phyloP scores from a whole-genome alignment of 1,140 invertebrate genomes.

The Bombus pascuorum region DNA sequence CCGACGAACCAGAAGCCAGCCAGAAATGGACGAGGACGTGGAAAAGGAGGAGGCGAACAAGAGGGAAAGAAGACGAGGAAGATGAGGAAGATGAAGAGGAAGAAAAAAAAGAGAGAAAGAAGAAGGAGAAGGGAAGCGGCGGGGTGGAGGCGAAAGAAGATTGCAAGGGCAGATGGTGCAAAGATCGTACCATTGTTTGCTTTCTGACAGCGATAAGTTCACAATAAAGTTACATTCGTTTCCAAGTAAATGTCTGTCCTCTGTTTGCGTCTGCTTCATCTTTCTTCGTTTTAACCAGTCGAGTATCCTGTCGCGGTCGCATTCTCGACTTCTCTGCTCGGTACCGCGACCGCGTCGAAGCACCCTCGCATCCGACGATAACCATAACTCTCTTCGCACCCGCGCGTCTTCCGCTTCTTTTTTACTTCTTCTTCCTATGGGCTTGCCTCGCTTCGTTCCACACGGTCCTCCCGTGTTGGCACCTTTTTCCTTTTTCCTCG shows the following conservation, averaged over 20 bases:
- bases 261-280: conserved; percentile 63
- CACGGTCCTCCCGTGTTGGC: conserved; percentile 2
- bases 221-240: conserved; percentile 80
- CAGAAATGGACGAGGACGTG: conserved; percentile 9
- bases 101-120: neutral
- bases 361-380: conserved; percentile 59
- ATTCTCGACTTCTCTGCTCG: conserved; percentile 42
- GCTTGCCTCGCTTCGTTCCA: conserved; percentile 52
- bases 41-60: conserved; percentile 44
- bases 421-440: conserved; percentile 10
- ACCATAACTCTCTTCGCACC: conserved; percentile 64
- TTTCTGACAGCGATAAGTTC: conserved; percentile 81
- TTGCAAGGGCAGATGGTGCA: conserved; percentile 75
- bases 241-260: conserved; percentile 72
- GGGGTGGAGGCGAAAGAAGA: conserved; percentile 65
- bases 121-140: conserved; percentile 12
- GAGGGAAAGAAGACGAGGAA: conserved; percentile 8
- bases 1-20: neutral
- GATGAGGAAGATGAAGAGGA: neutral
- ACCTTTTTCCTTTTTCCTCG: neutral
- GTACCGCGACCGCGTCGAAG: conserved; percentile 37
- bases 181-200: conserved; percentile 81
- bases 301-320: conserved; percentile 39
- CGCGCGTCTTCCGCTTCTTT: conserved; percentile 54
- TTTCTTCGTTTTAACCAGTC: conserved; percentile 48